phyloP scores from a whole-genome alignment of 2,113 vertebrate species.

The Mesitornis unicolor region DNA sequence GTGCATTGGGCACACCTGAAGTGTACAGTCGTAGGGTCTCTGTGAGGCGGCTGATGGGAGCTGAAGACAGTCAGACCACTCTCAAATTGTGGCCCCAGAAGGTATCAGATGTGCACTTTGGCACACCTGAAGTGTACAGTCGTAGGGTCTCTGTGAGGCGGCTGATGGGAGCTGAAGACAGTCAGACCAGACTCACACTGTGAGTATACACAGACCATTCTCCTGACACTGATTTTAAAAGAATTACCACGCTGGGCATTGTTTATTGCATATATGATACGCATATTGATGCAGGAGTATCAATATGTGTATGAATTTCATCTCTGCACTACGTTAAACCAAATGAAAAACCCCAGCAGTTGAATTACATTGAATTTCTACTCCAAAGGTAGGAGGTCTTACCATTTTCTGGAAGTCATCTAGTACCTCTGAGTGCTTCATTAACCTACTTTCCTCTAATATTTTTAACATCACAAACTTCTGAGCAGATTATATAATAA shows the following conservation, averaged over 20 bases:
- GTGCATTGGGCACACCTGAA: background rate
- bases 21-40: background rate
- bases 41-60: fast-evolving
- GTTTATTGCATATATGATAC: background rate
- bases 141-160: background rate
- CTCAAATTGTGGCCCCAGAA: fast-evolving
- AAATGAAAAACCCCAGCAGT: background rate
- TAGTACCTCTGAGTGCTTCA: background rate
- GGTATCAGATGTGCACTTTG: background rate
- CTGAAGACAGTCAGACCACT: background rate
- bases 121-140: background rate
- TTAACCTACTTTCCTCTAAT: background rate
- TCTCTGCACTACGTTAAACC: fast-evolving
- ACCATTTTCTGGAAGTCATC: background rate
- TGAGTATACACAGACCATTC: background rate
- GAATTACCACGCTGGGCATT: background rate
- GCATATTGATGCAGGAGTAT: background rate
- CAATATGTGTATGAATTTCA: background rate
- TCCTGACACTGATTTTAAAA: background rate
- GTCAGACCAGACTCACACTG: background rate
- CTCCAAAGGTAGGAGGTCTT: background rate
- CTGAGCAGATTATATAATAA: background rate
- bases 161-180: background rate
- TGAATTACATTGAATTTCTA: background rate
- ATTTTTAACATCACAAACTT: background rate